Conservation (phyloP, 1,140 invertebrate genomes). For the Eufriesea mexicana region DNA sequence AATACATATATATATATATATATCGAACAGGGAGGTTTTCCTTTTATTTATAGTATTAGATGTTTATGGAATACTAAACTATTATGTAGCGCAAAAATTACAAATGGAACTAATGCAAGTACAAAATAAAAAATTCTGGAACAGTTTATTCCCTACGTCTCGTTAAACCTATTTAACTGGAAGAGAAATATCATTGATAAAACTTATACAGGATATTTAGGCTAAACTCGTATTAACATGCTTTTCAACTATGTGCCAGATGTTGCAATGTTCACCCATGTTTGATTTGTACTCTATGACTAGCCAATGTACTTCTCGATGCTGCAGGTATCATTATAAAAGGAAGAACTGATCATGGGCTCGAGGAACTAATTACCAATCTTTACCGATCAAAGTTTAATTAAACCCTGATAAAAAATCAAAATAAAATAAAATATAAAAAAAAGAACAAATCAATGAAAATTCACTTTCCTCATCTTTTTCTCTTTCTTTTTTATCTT, state of each 20-base stretch:
- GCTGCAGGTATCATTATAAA: constrained; percentile 20
- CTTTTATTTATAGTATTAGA: neutral
- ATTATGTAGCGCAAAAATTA: constrained; percentile 1
- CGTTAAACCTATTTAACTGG: constrained; percentile 10
- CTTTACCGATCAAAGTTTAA: constrained; percentile 17
- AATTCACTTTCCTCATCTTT: constrained; percentile 3
- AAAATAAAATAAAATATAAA: neutral
- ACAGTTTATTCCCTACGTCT: constrained; percentile 5
- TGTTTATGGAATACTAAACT: neutral
- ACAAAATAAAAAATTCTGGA: constrained; percentile 26
- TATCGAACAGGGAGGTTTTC: constrained; percentile 23
- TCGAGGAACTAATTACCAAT: constrained; percentile 42
- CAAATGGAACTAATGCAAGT: neutral
- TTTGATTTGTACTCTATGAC: constrained; percentile 58
- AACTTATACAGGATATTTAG: constrained; percentile 9
- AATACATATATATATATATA: no score
- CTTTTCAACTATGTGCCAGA: constrained; percentile 31
- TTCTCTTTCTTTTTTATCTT: constrained; percentile 1
- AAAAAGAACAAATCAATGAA: neutral
- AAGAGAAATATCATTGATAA: constrained; percentile 19
- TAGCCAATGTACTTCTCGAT: constrained; percentile 54
- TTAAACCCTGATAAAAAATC: neutral
- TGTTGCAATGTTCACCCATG: constrained; percentile 36
- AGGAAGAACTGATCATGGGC: constrained; percentile 53
- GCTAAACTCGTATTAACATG: constrained; percentile 7